Base-by-base conservation (phyloP, 2,797 vertebrate species). In the Diplodus puntazzo region DNA sequence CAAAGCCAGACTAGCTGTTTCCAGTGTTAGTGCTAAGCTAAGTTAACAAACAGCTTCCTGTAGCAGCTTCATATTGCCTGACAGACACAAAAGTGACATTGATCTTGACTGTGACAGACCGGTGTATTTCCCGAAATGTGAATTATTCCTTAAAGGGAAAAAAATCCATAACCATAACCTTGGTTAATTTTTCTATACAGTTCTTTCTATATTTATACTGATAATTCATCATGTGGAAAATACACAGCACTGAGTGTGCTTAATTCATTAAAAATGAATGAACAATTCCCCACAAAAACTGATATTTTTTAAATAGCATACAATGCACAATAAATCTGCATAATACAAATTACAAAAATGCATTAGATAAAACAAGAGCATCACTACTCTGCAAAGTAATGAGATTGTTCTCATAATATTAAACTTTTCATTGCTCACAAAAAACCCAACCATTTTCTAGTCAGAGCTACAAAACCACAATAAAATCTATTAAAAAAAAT, bases 281-380 rank as follows among this genome's bases (percentile, higher is more conserved):
- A 27, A 14, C 18, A 63, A 54, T 27, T 1, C 5, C 49, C 54
- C 62, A 16, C 23, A 54, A 65, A 79, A 58, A 48, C 23, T 23
- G 49, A 53, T 65, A 11, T 8, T 11, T n/a, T 61, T 54, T 45
- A 59, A 59, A 64, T 17, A 12, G 2, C 11, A 65, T 27, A 50
- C 18, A 39, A 8, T 50, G 7, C 45, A 72, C 25, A 30, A 68
- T 10, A 75, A 7, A 78, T 39, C 46, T 60, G 21, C 69, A 77
- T 55, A 60, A 73, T 23, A 69, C 49, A 74, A 60, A 66, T 20
- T 10, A 7, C 1, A 60, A 50, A 50, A 27, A n/a, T 57, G 0
- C 27, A 52, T 52, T 2, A 34, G 21, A 50, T 54, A 42, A 52
- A 77, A 49, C 13, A 12, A 55, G 23, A 57, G 70, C 43, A 79